A percentile compares a stretch with the other conserved stretches of the same genome.
Conservation (phyloP, 2,888 invertebrate species). For the Drosophila phalerata region DNA sequence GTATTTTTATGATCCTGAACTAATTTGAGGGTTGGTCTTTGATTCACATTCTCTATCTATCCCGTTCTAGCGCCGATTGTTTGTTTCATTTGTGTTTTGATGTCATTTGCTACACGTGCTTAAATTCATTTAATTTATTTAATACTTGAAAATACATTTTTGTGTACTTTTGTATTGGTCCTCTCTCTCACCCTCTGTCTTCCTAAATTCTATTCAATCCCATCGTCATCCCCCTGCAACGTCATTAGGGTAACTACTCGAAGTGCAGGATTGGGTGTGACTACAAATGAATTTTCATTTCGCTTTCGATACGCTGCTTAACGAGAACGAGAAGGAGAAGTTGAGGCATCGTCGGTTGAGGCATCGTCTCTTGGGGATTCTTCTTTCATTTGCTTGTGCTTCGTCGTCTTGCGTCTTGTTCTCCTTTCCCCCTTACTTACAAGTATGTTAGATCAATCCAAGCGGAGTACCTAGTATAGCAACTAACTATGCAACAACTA, state of each 20-base stretch:
- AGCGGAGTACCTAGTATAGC: background rate
- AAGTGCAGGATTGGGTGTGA: constrained; percentile 51
- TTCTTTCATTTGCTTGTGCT: constrained; percentile 10
- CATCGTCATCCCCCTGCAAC: constrained; percentile 31
- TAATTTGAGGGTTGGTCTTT: constrained; percentile 76
- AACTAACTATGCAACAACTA: constrained; percentile 10
- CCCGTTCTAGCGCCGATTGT: constrained; percentile 1
- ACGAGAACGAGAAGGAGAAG: constrained; percentile 15
- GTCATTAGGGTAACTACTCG: constrained; percentile 32
- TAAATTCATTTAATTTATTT: constrained; percentile 80
- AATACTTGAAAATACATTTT: constrained; percentile 78
- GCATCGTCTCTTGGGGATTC: constrained; percentile 9
- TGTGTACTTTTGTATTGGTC: constrained; percentile 70
- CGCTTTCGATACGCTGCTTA: constrained; percentile 64
- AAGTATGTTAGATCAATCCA: background rate
- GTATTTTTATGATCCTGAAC: constrained; percentile 72
- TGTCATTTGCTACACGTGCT: constrained; percentile 81
- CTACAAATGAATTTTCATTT: constrained; percentile 70
- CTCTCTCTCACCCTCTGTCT: constrained; percentile 5
- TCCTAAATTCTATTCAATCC: background rate
- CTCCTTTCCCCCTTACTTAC: background rate
- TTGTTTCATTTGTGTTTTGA: constrained; percentile 51
- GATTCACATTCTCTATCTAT: constrained; percentile 18
- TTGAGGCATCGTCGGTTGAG: background rate
- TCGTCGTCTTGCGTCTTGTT: background rate